Evolutionary conservation across 2,797 vertebrate genomes (phyloP), one percentile per base, ranked within the genome.

Genomic region (Rousettus madagascariensis): DNA sequence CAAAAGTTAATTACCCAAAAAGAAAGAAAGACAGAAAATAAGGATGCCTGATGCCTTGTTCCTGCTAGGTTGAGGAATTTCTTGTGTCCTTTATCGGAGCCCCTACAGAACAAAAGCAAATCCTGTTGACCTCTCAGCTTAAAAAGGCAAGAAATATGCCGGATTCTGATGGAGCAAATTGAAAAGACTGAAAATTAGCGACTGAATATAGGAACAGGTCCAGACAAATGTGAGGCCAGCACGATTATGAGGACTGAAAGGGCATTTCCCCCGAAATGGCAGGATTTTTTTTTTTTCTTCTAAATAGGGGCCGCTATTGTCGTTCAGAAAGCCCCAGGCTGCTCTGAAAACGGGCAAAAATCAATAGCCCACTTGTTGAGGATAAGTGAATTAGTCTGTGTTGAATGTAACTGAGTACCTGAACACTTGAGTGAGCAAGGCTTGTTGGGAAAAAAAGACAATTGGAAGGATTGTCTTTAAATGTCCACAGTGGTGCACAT

Each of bases 361-460:
- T 99, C 98, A 98, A 98, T 99, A 99, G 98, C 95, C 98, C 98
- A 99, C 98, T 99, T 99, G 98, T 99, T 99, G 98, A 98, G 97
- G 98, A 97, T 98, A 97, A 98, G 98, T 98, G 98, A 98, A 98
- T 99, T 98, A 98, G 98, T 97, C 98, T 98, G 98, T 98, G 98
- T 98, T 98, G 98, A 98, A 98, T 98, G 98, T 98, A 98, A 98
- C 98, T 8, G 96, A 98, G 98, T 97, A 98, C 97, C 98, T 98
- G 98, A 98, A 98, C 98, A 97, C 97, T 98, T 94, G 95, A 98
- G 97, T 94, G 97, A 98, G 97, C 98, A 98, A 98, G 95, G 97
- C 97, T 98, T 97, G 97, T 97, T 98, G 98, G 96, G 96, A 96
- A 97, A 97, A 95, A 97, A 97, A 97, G 97, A 98, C 97, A 96